Evolutionary conservation across 2,888 invertebrate species (phyloP).

Genomic region (Fissipunctia ypsillon): DNA sequence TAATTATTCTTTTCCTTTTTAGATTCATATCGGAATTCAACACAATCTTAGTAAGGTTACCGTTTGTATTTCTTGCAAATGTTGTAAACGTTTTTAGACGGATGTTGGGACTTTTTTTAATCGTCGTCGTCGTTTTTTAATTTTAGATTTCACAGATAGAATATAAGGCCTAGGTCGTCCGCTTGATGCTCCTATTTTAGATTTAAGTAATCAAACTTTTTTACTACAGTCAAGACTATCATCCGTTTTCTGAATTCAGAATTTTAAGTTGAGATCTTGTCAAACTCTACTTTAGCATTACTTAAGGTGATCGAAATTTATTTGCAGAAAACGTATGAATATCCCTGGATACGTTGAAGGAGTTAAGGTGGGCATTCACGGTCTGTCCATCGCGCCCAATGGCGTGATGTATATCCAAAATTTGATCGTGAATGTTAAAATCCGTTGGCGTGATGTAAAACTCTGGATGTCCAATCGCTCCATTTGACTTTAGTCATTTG

Average conservation of each 20-base stretch:
- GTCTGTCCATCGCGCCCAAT: no score
- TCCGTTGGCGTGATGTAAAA: no score
- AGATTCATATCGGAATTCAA: conserved; percentile 48
- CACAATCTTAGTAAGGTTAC: conserved; percentile 17
- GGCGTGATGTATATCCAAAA: no score
- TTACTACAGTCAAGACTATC: not conserved
- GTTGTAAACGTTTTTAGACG: conserved; percentile 25
- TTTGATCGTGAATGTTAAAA: no score
- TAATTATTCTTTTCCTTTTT: conserved; percentile 51
- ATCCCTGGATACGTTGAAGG: no score
- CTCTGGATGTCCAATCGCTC: no score
- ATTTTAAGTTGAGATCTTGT: not conserved
- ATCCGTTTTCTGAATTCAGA: not conserved
- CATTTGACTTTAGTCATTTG: no score
- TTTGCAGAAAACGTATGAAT: no score
- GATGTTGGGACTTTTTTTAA: conserved; percentile 8
- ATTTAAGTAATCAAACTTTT: not conserved
- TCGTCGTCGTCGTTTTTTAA: conserved; percentile 28
- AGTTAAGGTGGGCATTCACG: no score
- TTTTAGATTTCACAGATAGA: conserved; percentile 19
- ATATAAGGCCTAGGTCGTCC: conserved; percentile 14
- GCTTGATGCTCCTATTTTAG: not conserved
- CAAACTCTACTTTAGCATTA: no score
- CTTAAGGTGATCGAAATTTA: no score
- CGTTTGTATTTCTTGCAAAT: conserved; percentile 35